phyloP scores from a whole-genome alignment of 2,797 vertebrate species.

The Scarus forsteni region DNA sequence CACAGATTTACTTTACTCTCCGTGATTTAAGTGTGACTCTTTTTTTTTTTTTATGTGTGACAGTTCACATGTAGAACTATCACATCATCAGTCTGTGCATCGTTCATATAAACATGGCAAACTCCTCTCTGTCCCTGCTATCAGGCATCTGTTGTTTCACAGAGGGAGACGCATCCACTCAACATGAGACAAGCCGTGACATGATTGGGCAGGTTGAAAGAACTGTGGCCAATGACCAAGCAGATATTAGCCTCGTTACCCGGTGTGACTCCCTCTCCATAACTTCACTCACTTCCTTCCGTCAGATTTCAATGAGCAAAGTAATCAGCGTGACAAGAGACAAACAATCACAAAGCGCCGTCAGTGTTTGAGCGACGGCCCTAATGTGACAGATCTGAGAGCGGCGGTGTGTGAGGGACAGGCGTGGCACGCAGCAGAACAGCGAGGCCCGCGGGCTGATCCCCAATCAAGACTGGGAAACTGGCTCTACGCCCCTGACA shows the following conservation, averaged over 20 bases:
- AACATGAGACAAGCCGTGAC: not conserved
- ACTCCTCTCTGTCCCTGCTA: not conserved
- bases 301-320: conserved; percentile 38
- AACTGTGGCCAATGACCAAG: conserved; percentile 17
- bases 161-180: conserved; percentile 15
- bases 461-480: conserved; percentile 58
- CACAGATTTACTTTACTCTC: conserved; percentile 54
- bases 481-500: conserved; percentile 63
- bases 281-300: conserved; percentile 34
- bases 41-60: conserved; percentile 44
- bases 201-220: not conserved
- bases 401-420: conserved; percentile 74
- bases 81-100: conserved; percentile 19
- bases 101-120: conserved; percentile 26
- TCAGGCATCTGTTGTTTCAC: conserved; percentile 31
- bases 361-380: conserved; percentile 66
- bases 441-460: conserved; percentile 66
- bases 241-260: not conserved
- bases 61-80: conserved; percentile 38
- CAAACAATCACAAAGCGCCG: conserved; percentile 55
- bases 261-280: conserved; percentile 9
- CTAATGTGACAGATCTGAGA: conserved; percentile 74
- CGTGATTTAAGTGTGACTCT: conserved; percentile 29
- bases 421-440: conserved; percentile 70
- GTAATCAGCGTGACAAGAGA: conserved; percentile 48